phyloP scores from a whole-genome alignment of 2,888 invertebrate genomes.

The Aromia moschata region DNA sequence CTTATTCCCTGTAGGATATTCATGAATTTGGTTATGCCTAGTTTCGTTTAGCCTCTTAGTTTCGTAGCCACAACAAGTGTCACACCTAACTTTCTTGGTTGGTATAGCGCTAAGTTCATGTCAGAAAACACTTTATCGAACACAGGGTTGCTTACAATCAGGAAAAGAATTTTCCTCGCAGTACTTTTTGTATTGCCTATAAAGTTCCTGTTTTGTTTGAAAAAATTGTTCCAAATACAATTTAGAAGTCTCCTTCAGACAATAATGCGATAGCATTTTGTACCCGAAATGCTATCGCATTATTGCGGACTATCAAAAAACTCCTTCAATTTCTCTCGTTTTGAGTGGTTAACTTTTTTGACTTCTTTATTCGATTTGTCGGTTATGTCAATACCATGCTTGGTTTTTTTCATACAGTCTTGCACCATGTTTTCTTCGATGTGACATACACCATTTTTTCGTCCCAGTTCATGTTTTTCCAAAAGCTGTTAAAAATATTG shows the following conservation, averaged over 20 bases:
- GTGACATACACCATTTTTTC: slow-evolving; percentile 17
- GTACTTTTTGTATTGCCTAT: background rate
- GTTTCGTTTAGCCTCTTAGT: no score
- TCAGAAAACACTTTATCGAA: slow-evolving; percentile 5
- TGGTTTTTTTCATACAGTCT: background rate
- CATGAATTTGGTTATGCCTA: no score
- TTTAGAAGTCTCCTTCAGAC: background rate
- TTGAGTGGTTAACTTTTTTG: background rate
- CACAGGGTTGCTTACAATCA: slow-evolving; percentile 4
- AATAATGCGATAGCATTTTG: background rate
- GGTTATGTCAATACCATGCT: background rate
- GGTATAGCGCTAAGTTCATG: slow-evolving; percentile 1
- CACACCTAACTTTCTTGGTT: background rate
- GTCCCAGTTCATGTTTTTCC: slow-evolving; percentile 16
- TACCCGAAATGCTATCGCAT: no score
- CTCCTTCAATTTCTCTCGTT: background rate
- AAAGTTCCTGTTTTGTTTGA: slow-evolving; percentile 7
- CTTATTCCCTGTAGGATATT: no score
- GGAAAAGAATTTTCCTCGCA: background rate
- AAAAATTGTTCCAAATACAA: slow-evolving; percentile 2
- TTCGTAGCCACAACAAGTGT: slow-evolving; percentile 7
- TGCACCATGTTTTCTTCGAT: slow-evolving; percentile 4
- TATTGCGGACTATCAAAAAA: background rate
- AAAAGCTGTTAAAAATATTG: slow-evolving; percentile 14
- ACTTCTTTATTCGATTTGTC: background rate